phyloP scores from a whole-genome alignment of 2,797 vertebrate species.

The Monodelphis domestica region DNA sequence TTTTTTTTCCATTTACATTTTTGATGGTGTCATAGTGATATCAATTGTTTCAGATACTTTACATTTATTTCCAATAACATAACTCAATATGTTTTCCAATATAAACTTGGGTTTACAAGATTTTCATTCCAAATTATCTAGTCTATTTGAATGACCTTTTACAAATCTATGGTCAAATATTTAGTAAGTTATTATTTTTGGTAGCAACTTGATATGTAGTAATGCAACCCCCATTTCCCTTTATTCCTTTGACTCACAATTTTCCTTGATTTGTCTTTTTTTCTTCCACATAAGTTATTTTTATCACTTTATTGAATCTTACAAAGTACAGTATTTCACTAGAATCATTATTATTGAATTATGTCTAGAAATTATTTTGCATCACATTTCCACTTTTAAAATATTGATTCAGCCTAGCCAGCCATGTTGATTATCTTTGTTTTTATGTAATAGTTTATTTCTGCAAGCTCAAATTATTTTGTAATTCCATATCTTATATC shows the following conservation, averaged over 20 bases:
- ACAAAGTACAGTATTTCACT: background rate
- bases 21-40: background rate
- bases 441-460: background rate
- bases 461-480: background rate
- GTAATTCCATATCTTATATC: background rate
- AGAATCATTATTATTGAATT: background rate
- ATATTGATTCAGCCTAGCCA: background rate
- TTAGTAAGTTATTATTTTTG: background rate
- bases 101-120: background rate
- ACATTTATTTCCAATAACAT: background rate
- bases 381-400: background rate
- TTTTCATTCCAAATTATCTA: background rate
- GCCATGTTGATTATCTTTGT: background rate
- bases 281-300: background rate
- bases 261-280: background rate
- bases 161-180: background rate
- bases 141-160: background rate
- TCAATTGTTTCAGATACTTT: background rate
- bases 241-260: background rate
- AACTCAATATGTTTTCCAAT: too few relatives aligned
- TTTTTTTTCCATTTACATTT: background rate
- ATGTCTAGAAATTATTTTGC: background rate
- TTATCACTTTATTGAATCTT: background rate
- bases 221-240: background rate
- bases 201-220: background rate